Base-by-base conservation (phyloP, 2,888 invertebrate genomes). In the Drosophila fungiperda region DNA sequence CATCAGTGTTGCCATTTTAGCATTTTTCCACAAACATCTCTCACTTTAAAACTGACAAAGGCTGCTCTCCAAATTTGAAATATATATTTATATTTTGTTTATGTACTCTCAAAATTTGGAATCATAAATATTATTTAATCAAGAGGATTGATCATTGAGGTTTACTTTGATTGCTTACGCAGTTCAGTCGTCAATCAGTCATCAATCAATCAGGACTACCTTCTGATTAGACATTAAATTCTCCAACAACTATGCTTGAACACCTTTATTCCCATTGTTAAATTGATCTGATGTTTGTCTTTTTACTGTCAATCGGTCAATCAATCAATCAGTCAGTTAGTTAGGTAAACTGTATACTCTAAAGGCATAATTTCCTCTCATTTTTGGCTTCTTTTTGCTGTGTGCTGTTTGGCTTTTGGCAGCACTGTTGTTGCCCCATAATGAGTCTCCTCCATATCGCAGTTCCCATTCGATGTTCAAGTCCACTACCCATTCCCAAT, bases 371-470 rank as follows among this genome's bases (percentile, higher is more conserved):
- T 7, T 20, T 20, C 3, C 15, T 4, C 0, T 45, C 15, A 23
- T 8, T 49, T 26, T 26, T 49, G 9, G 49, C 29, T 50, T 50
- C n/a, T 50, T 50, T 29, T 50, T n/a, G 7, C 11, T 11, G 32
- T 29, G 26, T 15, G 45, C 23, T 23, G 15, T 8, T 23, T 45
- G 7, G 15, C 1, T 42, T 15, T 17, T 26, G 12, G 12, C 52
- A 52, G 32, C 52, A 32, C 52, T 52, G 6, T n/a, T 20, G 15
- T 32, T 20, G 32, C 32, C n/a, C n/a, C 32, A 12, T 29, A 68
- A 68, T 68, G 68, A 65, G 66, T 57, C 66, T 57, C 57, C 55
- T 45, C 23, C 26, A 15, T 50, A 49, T 42, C 35, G 38, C 52
- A 52, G 48, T 26, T 29, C 26, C 49, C 26, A 15, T 26, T 26